Evolutionary conservation across 2,888 invertebrate species (phyloP).

Genomic region (Cheilosia urbana): DNA sequence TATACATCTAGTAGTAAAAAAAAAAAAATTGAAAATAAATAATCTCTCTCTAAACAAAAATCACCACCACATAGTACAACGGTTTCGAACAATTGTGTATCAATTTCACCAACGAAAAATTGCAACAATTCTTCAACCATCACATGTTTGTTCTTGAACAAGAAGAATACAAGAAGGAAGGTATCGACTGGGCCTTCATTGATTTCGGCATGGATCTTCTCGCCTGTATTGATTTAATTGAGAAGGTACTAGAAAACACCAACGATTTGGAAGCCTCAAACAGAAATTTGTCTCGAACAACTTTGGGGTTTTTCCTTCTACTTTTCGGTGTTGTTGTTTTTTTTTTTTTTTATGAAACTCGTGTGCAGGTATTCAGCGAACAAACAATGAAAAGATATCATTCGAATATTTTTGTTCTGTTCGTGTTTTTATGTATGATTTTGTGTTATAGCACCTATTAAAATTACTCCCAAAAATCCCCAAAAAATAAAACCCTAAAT

Average conservation of each 20-base stretch:
- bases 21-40: too few species aligned
- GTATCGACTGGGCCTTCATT: constrained; percentile 99
- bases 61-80: too few species aligned
- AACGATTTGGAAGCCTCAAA: constrained; percentile 22
- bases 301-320: constrained; percentile 23
- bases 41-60: too few species aligned
- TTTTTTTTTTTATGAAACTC: background rate
- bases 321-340: background rate
- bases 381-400: background rate
- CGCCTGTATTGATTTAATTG: constrained; percentile 99
- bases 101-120: constrained; percentile 99
- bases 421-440: constrained; percentile 59
- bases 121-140: constrained; percentile 99
- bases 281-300: constrained; percentile 41
- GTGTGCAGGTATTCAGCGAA: constrained; percentile 1
- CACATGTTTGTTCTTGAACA: constrained; percentile 99
- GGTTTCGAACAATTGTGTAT: constrained; percentile 99
- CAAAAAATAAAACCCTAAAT: constrained; percentile 10
- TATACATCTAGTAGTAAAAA: too few species aligned
- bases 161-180: constrained; percentile 99
- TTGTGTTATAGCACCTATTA: constrained; percentile 45
- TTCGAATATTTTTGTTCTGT: constrained; percentile 13
- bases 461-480: constrained; percentile 1
- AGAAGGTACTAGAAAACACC: constrained; percentile 89
- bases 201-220: constrained; percentile 99